Evolutionary conservation across 1,140 invertebrate species (phyloP).

Genomic region (Ladona fulva): DNA sequence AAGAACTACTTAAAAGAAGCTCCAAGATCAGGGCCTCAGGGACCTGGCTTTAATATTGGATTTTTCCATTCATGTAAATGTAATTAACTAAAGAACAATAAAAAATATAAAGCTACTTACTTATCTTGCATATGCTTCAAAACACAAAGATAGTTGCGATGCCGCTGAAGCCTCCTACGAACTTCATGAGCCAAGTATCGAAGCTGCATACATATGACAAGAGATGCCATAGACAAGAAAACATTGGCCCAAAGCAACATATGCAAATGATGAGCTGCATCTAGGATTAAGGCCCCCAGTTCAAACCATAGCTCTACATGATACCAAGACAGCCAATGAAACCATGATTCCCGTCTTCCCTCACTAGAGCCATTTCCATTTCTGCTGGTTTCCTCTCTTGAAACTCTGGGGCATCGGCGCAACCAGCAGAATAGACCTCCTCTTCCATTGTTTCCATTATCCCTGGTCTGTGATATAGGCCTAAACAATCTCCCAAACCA

Average conservation of each 20-base stretch:
- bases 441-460: background rate
- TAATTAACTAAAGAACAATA: no score
- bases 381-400: background rate
- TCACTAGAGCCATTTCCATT: background rate
- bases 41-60: no score
- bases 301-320: slow-evolving; percentile 75
- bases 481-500: background rate
- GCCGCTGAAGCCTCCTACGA: slow-evolving; percentile 66
- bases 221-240: slow-evolving; percentile 80
- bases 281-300: slow-evolving; percentile 57
- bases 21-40: no score
- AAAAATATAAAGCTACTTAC: slow-evolving; percentile 46
- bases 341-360: background rate
- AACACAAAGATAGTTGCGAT: slow-evolving; percentile 76
- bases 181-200: slow-evolving; percentile 76
- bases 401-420: background rate
- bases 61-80: no score
- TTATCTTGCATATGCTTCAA: slow-evolving; percentile 75
- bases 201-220: slow-evolving; percentile 86
- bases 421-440: background rate
- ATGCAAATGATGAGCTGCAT: slow-evolving; percentile 66
- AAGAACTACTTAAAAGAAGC: no score
- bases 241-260: slow-evolving; percentile 83
- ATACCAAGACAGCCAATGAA: slow-evolving; percentile 39
- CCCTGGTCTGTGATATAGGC: background rate